Conservation (phyloP, 2,113 vertebrate species). For the Thamnaconus septentrionalis region DNA sequence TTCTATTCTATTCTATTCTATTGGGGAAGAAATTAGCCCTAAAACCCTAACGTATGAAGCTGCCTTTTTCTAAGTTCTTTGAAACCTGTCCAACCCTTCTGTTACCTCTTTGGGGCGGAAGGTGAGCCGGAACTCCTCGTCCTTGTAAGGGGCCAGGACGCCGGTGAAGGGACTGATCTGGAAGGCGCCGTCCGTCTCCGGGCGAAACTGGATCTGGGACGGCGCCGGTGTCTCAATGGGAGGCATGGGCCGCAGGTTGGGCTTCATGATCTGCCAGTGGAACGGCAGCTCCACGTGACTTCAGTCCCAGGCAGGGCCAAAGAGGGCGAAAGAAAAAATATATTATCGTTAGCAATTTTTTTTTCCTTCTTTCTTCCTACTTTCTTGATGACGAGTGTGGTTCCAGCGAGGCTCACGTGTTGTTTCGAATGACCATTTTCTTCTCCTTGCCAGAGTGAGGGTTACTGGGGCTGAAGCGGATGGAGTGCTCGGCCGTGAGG, state of each 20-base stretch:
- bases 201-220: constrained; percentile 58
- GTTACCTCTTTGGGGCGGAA: constrained; percentile 86
- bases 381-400: not conserved
- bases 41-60: too few relatives aligned
- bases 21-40: too few relatives aligned
- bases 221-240: constrained; percentile 58
- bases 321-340: not conserved
- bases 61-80: too few relatives aligned
- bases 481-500: constrained; percentile 80
- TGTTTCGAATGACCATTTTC: constrained; percentile 81
- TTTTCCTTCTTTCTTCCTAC: not conserved
- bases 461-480: constrained; percentile 83
- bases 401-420: constrained; percentile 73
- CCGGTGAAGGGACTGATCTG: constrained; percentile 79
- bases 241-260: constrained; percentile 74
- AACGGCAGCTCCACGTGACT: constrained; percentile 89
- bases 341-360: too few relatives aligned
- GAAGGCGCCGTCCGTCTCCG: constrained; percentile 79
- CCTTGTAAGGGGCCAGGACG: constrained; percentile 73
- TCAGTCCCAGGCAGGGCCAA: constrained; percentile 14
- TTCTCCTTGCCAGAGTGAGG: constrained; percentile 70
- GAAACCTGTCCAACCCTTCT: not conserved
- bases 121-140: constrained; percentile 81
- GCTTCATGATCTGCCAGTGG: constrained; percentile 86
- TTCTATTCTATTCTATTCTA: too few relatives aligned